Conservation (phyloP, 2,888 invertebrate genomes). For the Corythucha ciliata region DNA sequence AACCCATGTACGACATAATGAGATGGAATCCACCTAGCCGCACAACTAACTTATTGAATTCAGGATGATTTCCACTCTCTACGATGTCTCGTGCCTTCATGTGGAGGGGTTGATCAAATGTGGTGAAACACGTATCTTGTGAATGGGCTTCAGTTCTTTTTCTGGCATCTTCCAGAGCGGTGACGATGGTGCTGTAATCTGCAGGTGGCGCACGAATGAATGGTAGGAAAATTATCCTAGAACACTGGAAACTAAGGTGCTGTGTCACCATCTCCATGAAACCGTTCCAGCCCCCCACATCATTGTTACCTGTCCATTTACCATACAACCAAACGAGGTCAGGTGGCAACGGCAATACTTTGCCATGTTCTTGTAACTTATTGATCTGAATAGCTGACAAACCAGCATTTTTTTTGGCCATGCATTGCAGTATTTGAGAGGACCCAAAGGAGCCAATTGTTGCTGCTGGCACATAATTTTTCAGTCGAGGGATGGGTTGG, state of each 20-base stretch:
- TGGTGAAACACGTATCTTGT: no score
- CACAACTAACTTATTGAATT: no score
- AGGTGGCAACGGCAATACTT: no score
- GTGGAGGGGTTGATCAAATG: no score
- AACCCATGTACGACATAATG: not conserved
- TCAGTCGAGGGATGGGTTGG: conserved; percentile 7
- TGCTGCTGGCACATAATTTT: not conserved
- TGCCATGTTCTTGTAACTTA: no score
- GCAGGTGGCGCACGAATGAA: conserved; percentile 37
- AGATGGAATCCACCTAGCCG: conserved; percentile 10
- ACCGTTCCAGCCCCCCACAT: conserved; percentile 35
- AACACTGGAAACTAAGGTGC: conserved; percentile 29
- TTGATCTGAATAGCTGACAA: no score
- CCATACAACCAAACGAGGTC: conserved; percentile 18
- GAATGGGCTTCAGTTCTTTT: no score
- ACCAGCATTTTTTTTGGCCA: no score
- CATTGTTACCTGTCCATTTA: not conserved
- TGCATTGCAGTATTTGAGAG: no score
- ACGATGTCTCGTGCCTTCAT: no score
- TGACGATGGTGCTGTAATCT: conserved; percentile 5
- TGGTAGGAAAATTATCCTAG: conserved; percentile 37
- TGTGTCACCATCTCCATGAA: conserved; percentile 36
- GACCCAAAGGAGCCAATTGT: no score
- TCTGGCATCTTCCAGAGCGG: conserved; percentile 1
- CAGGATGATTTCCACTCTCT: no score